These are phyloP conservation scores for Diachrysia chrysitis DNA, from an alignment of 2,888 invertebrate species.

Conservation along the genomic window DNA sequence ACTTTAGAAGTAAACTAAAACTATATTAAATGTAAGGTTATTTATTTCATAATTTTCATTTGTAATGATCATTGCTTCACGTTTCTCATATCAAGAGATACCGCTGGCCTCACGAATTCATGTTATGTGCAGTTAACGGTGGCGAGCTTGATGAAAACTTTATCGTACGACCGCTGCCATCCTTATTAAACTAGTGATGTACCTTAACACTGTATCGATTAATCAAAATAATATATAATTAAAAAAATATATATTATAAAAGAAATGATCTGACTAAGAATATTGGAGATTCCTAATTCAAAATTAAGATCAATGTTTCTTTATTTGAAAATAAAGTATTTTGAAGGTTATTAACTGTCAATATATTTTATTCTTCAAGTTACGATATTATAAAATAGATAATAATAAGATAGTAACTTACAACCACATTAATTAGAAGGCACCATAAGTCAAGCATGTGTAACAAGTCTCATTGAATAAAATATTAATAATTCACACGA, in stretches of 20 bases:
- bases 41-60: background rate
- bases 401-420: background rate
- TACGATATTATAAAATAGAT: background rate
- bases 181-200: slow-evolving; percentile 2
- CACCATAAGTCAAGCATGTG: background rate
- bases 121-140: slow-evolving; percentile 8
- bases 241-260: no score
- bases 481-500: background rate
- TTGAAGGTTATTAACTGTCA: no score
- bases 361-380: background rate
- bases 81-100: background rate
- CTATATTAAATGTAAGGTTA: no score
- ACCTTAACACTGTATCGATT: background rate
- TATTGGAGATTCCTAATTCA: no score
- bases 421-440: no score
- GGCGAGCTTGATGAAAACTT: slow-evolving; percentile 7
- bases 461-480: background rate
- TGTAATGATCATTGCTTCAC: background rate
- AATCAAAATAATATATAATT: background rate
- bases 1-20: no score
- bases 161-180: background rate
- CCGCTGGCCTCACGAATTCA: background rate
- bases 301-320: no score
- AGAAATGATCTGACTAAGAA: no score
- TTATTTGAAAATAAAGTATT: no score